phyloP scores from a whole-genome alignment of 1,140 invertebrate genomes.

The Danaus plexippus region DNA sequence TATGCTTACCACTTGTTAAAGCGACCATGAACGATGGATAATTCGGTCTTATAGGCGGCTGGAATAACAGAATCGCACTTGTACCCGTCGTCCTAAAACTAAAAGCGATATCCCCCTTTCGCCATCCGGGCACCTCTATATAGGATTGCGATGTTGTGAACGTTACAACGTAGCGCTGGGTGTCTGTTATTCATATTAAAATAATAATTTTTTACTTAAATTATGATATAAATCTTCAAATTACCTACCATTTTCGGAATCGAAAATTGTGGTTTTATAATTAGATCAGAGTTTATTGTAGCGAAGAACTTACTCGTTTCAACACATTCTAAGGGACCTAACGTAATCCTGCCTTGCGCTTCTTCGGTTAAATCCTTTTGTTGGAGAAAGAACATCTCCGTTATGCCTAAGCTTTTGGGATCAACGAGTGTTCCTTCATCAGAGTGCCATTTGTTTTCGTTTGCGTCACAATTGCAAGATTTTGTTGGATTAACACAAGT shows the following conservation, averaged over 20 bases:
- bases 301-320: constrained; percentile 85
- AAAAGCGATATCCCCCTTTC: constrained; percentile 91
- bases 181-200: constrained; percentile 74
- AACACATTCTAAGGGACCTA: constrained; percentile 93
- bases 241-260: no score
- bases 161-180: constrained; percentile 92
- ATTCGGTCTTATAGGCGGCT: constrained; percentile 88
- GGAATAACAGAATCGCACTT: constrained; percentile 90
- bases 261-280: constrained; percentile 11
- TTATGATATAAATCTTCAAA: no score
- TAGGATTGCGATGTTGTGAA: constrained; percentile 94
- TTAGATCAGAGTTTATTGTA: constrained; percentile 20
- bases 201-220: no score
- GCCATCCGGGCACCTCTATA: constrained; percentile 92
- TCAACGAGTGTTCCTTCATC: constrained; percentile 89
- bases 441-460: constrained; percentile 87
- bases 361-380: constrained; percentile 86
- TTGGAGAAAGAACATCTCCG: constrained; percentile 90
- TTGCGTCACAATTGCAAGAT: constrained; percentile 90
- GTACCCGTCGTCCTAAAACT: constrained; percentile 93
- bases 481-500: constrained; percentile 85
- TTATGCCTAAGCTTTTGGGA: constrained; percentile 87
- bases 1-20: constrained; percentile 79
- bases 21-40: constrained; percentile 93
- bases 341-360: constrained; percentile 87